Base-by-base conservation (phyloP, 2,113 vertebrate species). In the Ailuropoda melanoleuca region DNA sequence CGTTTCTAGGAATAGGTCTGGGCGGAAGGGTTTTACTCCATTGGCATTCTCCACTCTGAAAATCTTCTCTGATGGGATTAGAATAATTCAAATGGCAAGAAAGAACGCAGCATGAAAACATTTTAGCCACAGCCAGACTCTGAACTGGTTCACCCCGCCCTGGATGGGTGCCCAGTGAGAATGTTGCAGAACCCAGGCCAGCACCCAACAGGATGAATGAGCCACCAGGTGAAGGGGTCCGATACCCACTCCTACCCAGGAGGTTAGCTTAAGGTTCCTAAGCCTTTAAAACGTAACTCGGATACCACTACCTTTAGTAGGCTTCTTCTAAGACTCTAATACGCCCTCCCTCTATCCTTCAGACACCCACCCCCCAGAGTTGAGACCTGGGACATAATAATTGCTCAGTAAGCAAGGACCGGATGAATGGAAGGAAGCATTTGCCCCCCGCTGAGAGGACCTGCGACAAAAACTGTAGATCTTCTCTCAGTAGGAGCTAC, bases 1-100 rank as follows among this genome's bases (percentile, higher is more conserved):
- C 2, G 98, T 98, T 80, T 99, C 99, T 97, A 99, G 98, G 96
- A 98, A 98, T 26, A 99, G 98, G 91, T 99, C 99, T 29, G 99
- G 99, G 97, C 99, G 99, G 97, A 99, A 99, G 93, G 99, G 98
- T 58, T 97, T 98, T 13, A 0, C 3, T 98, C 98, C 97, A 15
- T 98, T 88, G 98, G 98, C 80, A 6, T 98, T 98, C 98, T 99
- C 98, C 78, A 99, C 99, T 97, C 99, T 99, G 98, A 98, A 98
- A 93, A 99, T 98, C 99, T 99, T 99, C 97, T 99, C 99, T 99
- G 98, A 93, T 95, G 34, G 80, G 29, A 80, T 4, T 12, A 95
- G 50, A 93, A 66, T 6, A 77, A 96, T 85, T 66, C 19, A 37
- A 15, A 48, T 97, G 46, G 92, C 17, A 82, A 78, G 91, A 93